Evolutionary conservation across 1,140 invertebrate species (phyloP).

Genomic region (Semibalanus balanoides): DNA sequence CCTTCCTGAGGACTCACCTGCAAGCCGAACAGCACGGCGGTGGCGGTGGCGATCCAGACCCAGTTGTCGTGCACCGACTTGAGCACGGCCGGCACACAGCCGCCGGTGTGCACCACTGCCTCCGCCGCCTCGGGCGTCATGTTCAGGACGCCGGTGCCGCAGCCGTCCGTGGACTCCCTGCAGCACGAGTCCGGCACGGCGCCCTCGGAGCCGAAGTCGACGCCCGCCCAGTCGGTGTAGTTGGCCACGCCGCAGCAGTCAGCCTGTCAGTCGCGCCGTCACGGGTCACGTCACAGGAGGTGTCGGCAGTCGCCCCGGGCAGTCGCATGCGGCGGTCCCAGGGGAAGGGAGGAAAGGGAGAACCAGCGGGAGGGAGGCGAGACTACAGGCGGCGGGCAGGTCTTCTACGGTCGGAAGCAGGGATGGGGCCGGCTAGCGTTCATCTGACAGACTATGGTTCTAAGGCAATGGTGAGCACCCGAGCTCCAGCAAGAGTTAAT

Average conservation of each 20-base stretch:
- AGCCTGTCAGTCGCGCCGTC: constrained; percentile 11
- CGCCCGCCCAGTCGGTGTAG: constrained; percentile 21
- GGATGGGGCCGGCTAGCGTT: no score
- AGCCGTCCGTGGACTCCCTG: constrained; percentile 15
- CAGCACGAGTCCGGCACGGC: constrained; percentile 24
- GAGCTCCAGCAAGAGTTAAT: no score
- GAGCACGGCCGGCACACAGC: constrained; percentile 74
- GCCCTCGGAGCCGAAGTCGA: constrained; percentile 13
- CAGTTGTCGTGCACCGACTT: constrained; percentile 61
- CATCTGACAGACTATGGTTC: no score
- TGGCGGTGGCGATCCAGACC: constrained; percentile 66
- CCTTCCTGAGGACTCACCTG: not conserved
- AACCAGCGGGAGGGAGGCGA: no score
- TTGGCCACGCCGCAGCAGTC: constrained; percentile 23
- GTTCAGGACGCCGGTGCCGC: constrained; percentile 18
- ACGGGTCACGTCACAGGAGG: not conserved
- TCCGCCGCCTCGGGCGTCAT: not conserved
- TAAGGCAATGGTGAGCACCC: no score
- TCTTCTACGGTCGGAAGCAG: no score
- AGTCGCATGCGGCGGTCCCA: no score
- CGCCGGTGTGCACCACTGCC: constrained; percentile 61
- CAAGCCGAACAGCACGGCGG: constrained; percentile 56
- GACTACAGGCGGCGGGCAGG: no score
- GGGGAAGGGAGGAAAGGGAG: no score
- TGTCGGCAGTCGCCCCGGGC: not conserved